Conservation (phyloP, 2,113 vertebrate species). For the Hippoglossus stenolepis region DNA sequence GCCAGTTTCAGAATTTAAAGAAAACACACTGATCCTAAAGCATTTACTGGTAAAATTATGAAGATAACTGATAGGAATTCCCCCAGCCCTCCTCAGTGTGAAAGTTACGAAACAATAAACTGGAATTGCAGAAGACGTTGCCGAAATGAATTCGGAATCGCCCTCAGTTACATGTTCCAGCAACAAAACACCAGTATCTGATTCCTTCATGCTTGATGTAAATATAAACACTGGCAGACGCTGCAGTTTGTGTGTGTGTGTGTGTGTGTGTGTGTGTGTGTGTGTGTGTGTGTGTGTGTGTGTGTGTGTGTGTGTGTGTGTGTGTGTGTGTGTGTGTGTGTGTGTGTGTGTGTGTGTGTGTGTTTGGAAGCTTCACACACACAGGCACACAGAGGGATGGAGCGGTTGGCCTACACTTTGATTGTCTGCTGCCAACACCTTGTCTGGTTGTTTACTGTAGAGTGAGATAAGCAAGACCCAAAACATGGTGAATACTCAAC, state of each 20-base stretch:
- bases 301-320: slow-evolving; percentile 43
- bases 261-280: slow-evolving; percentile 48
- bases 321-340: slow-evolving; percentile 48
- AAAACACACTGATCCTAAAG: slow-evolving; percentile 8
- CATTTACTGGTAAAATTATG: neutral
- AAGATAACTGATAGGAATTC: slow-evolving; percentile 6
- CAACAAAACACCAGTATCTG: slow-evolving; percentile 39
- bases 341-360: slow-evolving; percentile 50
- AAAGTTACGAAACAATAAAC: slow-evolving; percentile 18
- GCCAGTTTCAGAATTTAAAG: slow-evolving; percentile 16
- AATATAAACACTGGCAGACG: slow-evolving; percentile 62
- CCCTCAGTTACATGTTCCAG: slow-evolving; percentile 30
- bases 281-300: slow-evolving; percentile 59
- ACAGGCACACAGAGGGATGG: neutral
- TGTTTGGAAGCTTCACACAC: slow-evolving; percentile 20
- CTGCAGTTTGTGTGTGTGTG: slow-evolving; percentile 44
- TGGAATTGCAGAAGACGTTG: slow-evolving; percentile 30
- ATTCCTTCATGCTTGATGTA: slow-evolving; percentile 52
- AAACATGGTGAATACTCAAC: slow-evolving; percentile 53
- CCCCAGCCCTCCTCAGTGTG: neutral
- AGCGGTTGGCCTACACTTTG: slow-evolving; percentile 59
- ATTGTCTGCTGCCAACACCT: slow-evolving; percentile 50
- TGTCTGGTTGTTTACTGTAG: slow-evolving; percentile 65
- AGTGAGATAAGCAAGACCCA: slow-evolving; percentile 65
- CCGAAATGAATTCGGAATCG: slow-evolving; percentile 39